A percentile compares a stretch with the other conserved stretches of the same genome.
phyloP scores from a whole-genome alignment of 1,140 invertebrate genomes.

The Anastrepha obliqua region DNA sequence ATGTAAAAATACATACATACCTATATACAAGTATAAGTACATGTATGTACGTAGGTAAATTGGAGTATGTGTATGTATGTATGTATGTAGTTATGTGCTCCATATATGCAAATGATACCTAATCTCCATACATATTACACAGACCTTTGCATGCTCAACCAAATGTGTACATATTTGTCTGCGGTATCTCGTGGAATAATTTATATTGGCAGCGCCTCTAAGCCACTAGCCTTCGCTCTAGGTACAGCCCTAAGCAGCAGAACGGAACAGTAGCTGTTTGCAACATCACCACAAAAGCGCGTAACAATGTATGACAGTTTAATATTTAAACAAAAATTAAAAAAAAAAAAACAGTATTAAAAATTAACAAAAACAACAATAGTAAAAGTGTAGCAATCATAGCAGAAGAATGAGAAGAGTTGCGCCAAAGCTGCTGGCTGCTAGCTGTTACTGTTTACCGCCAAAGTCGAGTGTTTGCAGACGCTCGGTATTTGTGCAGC shows the following conservation, averaged over 20 bases:
- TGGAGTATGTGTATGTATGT: not conserved
- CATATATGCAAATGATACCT: not conserved
- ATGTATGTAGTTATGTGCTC: not conserved
- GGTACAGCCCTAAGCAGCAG: not conserved
- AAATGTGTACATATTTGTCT: constrained; percentile 26
- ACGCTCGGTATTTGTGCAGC: not conserved
- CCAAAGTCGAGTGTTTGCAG: constrained; percentile 24
- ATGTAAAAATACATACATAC: not conserved
- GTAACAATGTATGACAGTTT: constrained; percentile 23
- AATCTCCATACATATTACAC: not conserved
- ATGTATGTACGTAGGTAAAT: not conserved
- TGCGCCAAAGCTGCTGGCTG: not conserved
- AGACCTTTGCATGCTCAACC: not conserved
- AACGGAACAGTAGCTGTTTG: constrained; percentile 27
- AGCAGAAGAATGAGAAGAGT: constrained; percentile 6
- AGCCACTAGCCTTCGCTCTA: not conserved
- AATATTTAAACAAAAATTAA: constrained; percentile 40
- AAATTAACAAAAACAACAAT: not conserved
- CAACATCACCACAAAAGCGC: not conserved
- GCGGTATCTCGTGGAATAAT: not conserved
- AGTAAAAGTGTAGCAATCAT: constrained; percentile 6
- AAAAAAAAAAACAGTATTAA: not conserved
- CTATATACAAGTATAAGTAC: not conserved
- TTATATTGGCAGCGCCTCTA: not conserved
- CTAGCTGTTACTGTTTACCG: constrained; percentile 23